Evolutionary conservation across 2,113 vertebrate species (phyloP).

Genomic region (Sebastes fasciatus): DNA sequence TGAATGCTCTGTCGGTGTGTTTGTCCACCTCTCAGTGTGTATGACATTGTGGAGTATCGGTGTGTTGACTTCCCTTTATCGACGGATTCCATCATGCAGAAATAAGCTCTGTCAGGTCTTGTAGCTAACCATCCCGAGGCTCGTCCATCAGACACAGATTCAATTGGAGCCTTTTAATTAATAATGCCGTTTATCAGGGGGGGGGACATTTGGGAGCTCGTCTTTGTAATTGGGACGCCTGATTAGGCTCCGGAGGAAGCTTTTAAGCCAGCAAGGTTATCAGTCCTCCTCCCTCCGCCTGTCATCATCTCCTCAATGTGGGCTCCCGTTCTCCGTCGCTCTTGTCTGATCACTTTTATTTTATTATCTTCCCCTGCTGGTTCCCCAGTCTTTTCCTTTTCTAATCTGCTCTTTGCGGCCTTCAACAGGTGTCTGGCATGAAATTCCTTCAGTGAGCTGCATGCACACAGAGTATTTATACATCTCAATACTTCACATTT

Average conservation of each 20-base stretch:
- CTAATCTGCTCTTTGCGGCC: conserved; percentile 14
- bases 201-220: conserved; percentile 57
- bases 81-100: conserved; percentile 72
- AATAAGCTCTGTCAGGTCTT: conserved; percentile 76
- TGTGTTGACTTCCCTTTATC: conserved; percentile 64
- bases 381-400: conserved; percentile 32
- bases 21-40: conserved; percentile 15
- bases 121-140: conserved; percentile 75
- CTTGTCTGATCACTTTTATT: conserved; percentile 66
- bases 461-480: neutral
- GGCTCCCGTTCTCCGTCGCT: conserved; percentile 47
- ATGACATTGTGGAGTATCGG: conserved; percentile 47
- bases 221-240: conserved; percentile 85
- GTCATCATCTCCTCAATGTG: conserved; percentile 78
- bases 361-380: conserved; percentile 59
- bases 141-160: conserved; percentile 84
- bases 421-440: conserved; percentile 65
- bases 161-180: conserved; percentile 86
- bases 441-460: conserved; percentile 22
- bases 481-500: conserved; percentile 10
- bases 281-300: conserved; percentile 77
- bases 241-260: conserved; percentile 83
- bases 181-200: conserved; percentile 85
- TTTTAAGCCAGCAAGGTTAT: conserved; percentile 88
- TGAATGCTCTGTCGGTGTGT: conserved; percentile 25